Evolutionary conservation across 2,797 vertebrate species (phyloP), one percentile per base, ranked within the genome.

Genomic region (Enteromius radiatus): DNA sequence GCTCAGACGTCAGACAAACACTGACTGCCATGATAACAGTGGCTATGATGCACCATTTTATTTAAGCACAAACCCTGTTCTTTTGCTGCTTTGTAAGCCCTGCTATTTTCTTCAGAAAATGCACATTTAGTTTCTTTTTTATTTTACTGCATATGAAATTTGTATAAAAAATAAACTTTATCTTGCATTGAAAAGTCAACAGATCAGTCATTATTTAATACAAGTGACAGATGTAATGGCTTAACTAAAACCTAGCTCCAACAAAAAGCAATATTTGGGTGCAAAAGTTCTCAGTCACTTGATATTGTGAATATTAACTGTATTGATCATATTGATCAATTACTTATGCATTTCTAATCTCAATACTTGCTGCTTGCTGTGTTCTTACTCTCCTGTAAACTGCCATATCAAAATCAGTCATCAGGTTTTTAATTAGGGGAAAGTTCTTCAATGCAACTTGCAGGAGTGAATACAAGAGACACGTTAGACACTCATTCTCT

Each of bases 401-500:
- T 77, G 28, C 33, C 61, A 69, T 28, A 63, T 49, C 19, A 79
- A 80, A 56, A 69, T 69, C 71, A 76, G 68, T 80, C 71, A 38
- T 78, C 70, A 31, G 49, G 36, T 43, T 76, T 84, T 78, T 68
- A 73, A 84, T 78, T 84, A 80, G 82, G 5, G 70, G 7, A 59
- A 82, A 75, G 71, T 26, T 69, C 54, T 26, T 69, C 41, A 47
- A 36, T 56, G 23, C 73, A 70, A 31, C 36, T 68, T 56, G 73
- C 78, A 68, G 78, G 78, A 65, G 78, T 59, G 61, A 56, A 65
- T 43, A 41, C 9, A 26, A 68, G 75, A 43, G 65, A 74, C 75
- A 71, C 33, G 73, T 85, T 81, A 86, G 71, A 84, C 26, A 69
- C 65, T 31, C 54, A 49, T n/a, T 73, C 28, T 64, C 71, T 81